These are phyloP conservation scores for Byasa hedistus DNA, from an alignment of 2,888 invertebrate genomes.

Conservation along the genomic window DNA sequence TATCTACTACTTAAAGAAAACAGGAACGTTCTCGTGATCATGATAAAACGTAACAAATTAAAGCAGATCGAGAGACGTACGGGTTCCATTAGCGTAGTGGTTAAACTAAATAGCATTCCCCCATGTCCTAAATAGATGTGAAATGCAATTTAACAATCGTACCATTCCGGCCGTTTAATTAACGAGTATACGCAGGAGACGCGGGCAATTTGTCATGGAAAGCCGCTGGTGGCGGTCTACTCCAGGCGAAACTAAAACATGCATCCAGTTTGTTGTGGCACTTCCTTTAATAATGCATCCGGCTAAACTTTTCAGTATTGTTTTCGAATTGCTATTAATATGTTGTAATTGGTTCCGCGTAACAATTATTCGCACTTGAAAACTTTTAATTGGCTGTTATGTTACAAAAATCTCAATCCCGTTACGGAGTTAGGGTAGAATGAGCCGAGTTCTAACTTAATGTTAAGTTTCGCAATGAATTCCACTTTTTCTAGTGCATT, in stretches of 20 bases:
- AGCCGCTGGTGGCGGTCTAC: constrained; percentile 31
- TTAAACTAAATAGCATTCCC: constrained; percentile 32
- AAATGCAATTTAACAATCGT: constrained; percentile 55
- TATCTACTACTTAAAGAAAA: neutral
- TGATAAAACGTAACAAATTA: constrained; percentile 11
- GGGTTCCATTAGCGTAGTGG: constrained; percentile 28
- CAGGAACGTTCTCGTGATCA: neutral
- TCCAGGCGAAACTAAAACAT: constrained; percentile 28
- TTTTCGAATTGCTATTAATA: constrained; percentile 28
- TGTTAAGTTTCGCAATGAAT: constrained; percentile 19
- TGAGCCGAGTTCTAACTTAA: constrained; percentile 12
- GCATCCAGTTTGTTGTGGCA: constrained; percentile 30
- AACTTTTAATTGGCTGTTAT: constrained; percentile 34
- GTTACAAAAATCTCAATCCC: constrained; percentile 22
- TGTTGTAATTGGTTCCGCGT: constrained; percentile 11
- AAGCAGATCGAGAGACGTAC: constrained; percentile 16
- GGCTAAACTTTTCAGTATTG: constrained; percentile 29
- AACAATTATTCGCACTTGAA: constrained; percentile 23
- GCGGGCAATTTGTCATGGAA: constrained; percentile 57
- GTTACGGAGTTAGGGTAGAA: constrained; percentile 15
- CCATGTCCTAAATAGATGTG: constrained; percentile 36
- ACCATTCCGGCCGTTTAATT: constrained; percentile 58
- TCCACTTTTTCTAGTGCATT: constrained; percentile 13
- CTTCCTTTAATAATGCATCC: constrained; percentile 21
- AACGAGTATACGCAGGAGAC: constrained; percentile 57